Evolutionary conservation across 2,888 invertebrate genomes (phyloP).

Genomic region (Andrena camellia): DNA sequence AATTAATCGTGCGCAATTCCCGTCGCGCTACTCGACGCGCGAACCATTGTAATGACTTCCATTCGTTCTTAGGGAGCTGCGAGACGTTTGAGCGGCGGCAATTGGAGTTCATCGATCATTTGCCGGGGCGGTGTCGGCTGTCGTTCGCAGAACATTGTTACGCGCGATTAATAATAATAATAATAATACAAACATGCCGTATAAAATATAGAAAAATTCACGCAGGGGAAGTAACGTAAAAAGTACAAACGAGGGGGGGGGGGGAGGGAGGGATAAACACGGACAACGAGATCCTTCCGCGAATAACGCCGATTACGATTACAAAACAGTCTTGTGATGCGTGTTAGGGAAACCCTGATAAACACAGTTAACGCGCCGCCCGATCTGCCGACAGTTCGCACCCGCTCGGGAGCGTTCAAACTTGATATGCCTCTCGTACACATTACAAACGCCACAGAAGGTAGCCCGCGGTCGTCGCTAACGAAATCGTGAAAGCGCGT

Average conservation of each 20-base stretch:
- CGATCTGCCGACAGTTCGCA: not conserved
- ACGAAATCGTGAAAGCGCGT: not conserved
- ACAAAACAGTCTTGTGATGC: conserved; percentile 82
- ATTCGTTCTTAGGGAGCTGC: conserved; percentile 45
- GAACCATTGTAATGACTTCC: conserved; percentile 58
- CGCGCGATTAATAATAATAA: conserved; percentile 28
- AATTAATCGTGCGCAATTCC: conserved; percentile 57
- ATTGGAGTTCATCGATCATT: conserved; percentile 41
- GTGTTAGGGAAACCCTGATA: conserved; percentile 63
- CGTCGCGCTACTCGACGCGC: conserved; percentile 63
- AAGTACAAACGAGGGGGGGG: conserved; percentile 42
- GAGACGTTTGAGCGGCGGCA: conserved; percentile 31
- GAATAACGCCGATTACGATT: conserved; percentile 77
- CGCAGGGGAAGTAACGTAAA: conserved; percentile 64
- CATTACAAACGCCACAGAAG: conserved; percentile 33
- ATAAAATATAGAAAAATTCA: conserved; percentile 68
- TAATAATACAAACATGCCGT: conserved; percentile 59
- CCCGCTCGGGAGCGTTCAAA: conserved; percentile 29
- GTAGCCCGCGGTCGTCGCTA: conserved; percentile 19
- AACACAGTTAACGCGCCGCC: conserved; percentile 23
- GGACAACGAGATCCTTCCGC: conserved; percentile 67
- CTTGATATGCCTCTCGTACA: conserved; percentile 10
- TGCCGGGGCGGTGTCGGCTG: conserved; percentile 28
- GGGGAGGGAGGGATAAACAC: conserved; percentile 51
- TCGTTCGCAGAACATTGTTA: conserved; percentile 48